Conservation (phyloP, 2,888 invertebrate genomes). For the Nomada ruficornis region DNA sequence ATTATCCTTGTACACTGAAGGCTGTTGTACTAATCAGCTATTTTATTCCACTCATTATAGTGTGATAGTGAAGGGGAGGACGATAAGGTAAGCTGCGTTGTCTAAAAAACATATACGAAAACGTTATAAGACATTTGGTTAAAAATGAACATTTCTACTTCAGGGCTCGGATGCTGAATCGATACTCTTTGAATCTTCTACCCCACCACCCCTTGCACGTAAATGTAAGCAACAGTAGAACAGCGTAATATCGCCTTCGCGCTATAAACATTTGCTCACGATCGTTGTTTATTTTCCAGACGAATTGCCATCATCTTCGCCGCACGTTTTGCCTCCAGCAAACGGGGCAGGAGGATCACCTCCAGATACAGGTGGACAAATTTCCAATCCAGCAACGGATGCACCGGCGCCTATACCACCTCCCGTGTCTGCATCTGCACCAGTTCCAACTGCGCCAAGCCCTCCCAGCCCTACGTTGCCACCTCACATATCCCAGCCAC, state of each 20-base stretch:
- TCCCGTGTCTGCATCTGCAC: constrained; percentile 89
- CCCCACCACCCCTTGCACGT: constrained; percentile 87
- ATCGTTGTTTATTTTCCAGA: constrained; percentile 70
- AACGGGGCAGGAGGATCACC: constrained; percentile 83
- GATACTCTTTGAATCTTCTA: constrained; percentile 88
- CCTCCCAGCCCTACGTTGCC: constrained; percentile 87
- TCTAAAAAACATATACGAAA: constrained; percentile 6
- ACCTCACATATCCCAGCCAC: constrained; percentile 84
- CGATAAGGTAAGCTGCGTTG: constrained; percentile 90
- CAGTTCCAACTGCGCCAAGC: constrained; percentile 88
- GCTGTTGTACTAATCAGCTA: constrained; percentile 12
- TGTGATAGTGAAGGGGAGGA: constrained; percentile 97
- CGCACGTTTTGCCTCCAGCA: constrained; percentile 83
- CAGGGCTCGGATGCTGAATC: constrained; percentile 92
- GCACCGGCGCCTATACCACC: constrained; percentile 89
- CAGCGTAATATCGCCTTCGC: background rate
- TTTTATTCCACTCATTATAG: constrained; percentile 88
- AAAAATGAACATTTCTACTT: constrained; percentile 45
- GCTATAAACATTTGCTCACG: background rate
- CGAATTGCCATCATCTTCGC: constrained; percentile 84
- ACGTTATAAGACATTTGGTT: background rate
- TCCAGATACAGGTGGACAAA: constrained; percentile 83
- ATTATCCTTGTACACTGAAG: background rate
- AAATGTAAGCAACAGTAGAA: constrained; percentile 84
- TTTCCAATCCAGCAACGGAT: constrained; percentile 86